phyloP scores from a whole-genome alignment of 2,113 vertebrate species.

The Salvelinus sp. region DNA sequence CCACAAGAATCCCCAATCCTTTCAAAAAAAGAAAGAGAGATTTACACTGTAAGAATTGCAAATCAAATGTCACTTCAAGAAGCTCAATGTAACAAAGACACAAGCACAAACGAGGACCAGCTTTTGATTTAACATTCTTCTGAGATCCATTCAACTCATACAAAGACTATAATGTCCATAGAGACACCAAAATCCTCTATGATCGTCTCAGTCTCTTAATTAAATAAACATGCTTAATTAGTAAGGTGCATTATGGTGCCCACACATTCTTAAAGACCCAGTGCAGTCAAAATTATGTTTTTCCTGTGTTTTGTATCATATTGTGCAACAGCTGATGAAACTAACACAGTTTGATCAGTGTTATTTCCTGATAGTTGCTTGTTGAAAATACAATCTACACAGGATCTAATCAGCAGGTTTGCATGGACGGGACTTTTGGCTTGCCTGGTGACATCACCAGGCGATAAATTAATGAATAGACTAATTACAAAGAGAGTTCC shows the following conservation, averaged over 20 bases:
- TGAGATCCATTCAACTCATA: slow-evolving; percentile 8
- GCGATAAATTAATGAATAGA: too few relatives aligned
- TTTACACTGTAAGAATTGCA: not conserved
- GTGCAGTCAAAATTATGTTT: too few relatives aligned
- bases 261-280: not conserved
- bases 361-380: too few relatives aligned
- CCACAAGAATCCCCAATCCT: too few relatives aligned
- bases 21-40: not conserved
- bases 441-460: too few relatives aligned
- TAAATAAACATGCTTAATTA: not conserved
- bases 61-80: not conserved
- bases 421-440: too few relatives aligned
- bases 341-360: too few relatives aligned
- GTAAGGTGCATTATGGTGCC: not conserved
- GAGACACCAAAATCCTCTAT: not conserved
- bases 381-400: too few relatives aligned
- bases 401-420: too few relatives aligned
- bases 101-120: not conserved
- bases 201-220: not conserved
- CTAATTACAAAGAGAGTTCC: too few relatives aligned
- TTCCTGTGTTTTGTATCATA: too few relatives aligned
- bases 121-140: not conserved
- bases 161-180: not conserved
- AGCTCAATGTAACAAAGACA: not conserved
- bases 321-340: too few relatives aligned